Conservation (phyloP, 1,140 invertebrate genomes). For the Caenorhabditis briggsae region DNA sequence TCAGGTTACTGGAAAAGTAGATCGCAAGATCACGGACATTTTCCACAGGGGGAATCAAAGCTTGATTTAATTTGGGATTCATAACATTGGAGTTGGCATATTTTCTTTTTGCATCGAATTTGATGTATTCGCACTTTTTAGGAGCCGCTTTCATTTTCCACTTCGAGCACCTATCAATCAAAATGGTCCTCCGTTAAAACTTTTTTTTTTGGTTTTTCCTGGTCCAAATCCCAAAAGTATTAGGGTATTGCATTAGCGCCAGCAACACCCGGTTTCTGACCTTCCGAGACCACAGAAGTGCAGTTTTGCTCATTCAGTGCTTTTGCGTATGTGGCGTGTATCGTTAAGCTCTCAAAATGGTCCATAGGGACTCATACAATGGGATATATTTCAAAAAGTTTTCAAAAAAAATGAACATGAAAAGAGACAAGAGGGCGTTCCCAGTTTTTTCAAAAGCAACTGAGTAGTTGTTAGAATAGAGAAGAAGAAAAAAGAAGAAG, state of each 20-base stretch:
- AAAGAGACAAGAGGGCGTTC: constrained; percentile 48
- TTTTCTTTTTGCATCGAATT: too few species aligned
- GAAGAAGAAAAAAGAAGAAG: neutral
- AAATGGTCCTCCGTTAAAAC: neutral
- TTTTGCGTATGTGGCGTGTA: constrained; percentile 47
- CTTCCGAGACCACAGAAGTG: neutral
- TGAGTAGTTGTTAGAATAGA: constrained; percentile 9
- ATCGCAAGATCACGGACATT: too few species aligned
- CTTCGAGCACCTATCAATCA: too few species aligned
- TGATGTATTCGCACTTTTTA: too few species aligned
- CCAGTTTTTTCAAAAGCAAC: constrained; percentile 12
- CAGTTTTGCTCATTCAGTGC: neutral
- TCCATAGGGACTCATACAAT: constrained; percentile 30
- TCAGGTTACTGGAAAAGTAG: too few species aligned
- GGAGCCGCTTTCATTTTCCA: too few species aligned
- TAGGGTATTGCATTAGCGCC: constrained; percentile 36
- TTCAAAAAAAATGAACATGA: constrained; percentile 4
- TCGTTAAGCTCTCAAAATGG: constrained; percentile 38
- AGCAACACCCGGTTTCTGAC: constrained; percentile 10
- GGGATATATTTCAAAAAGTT: constrained; percentile 38
- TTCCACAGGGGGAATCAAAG: too few species aligned
- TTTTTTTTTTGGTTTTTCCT: neutral
- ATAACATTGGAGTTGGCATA: too few species aligned
- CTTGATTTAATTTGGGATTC: too few species aligned
- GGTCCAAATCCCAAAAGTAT: constrained; percentile 3